phyloP scores from a whole-genome alignment of 2,888 invertebrate species.

The Drosophila anceps region DNA sequence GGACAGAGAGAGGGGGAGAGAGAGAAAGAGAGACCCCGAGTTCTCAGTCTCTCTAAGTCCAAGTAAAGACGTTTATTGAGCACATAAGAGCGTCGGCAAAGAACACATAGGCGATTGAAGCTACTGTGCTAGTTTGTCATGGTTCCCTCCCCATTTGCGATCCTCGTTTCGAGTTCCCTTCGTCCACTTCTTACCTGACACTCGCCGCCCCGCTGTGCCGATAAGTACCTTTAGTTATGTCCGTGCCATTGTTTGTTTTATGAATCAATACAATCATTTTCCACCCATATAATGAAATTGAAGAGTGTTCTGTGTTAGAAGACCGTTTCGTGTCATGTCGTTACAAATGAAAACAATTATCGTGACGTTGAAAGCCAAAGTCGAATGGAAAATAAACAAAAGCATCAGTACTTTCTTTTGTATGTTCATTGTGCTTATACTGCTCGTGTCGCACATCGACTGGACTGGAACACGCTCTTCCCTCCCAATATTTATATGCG shows the following conservation, averaged over 20 bases:
- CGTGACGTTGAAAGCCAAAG: constrained; percentile 60
- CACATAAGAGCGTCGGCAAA: constrained; percentile 10
- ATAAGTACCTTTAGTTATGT: constrained; percentile 73
- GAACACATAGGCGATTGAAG: constrained; percentile 9
- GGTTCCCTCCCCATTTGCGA: constrained; percentile 2
- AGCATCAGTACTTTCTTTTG: constrained; percentile 26
- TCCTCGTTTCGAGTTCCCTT: neutral
- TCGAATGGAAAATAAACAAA: constrained; percentile 69
- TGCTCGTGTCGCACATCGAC: constrained; percentile 12
- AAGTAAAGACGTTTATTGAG: constrained; percentile 35
- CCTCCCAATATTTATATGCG: neutral
- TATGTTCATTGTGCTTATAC: constrained; percentile 3
- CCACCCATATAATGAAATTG: constrained; percentile 66
- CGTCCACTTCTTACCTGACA: constrained; percentile 16
- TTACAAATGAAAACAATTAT: constrained; percentile 78
- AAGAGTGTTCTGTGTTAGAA: constrained; percentile 45
- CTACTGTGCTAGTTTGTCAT: constrained; percentile 19
- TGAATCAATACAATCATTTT: constrained; percentile 73
- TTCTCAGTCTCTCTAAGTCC: constrained; percentile 25
- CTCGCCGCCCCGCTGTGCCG: constrained; percentile 56
- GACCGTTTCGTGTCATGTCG: constrained; percentile 62
- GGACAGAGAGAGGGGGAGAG: neutral
- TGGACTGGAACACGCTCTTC: neutral
- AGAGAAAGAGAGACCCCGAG: neutral
- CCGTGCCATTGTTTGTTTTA: constrained; percentile 55